Evolutionary conservation across 2,797 vertebrate species (phyloP).

Genomic region (Echiichthys vipera): DNA sequence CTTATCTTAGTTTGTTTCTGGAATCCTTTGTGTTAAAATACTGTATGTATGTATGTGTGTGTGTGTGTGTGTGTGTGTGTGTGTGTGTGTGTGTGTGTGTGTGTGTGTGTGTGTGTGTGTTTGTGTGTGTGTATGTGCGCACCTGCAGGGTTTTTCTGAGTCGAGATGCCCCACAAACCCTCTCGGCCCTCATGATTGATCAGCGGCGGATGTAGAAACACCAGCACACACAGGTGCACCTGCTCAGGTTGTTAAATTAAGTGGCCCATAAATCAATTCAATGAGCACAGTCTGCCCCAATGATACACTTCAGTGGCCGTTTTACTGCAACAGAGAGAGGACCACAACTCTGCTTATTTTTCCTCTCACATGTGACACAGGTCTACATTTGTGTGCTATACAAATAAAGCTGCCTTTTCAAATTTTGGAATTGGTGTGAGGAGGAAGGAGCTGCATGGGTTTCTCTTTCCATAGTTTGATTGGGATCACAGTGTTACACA

Average conservation of each 20-base stretch:
- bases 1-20: slow-evolving; percentile 17
- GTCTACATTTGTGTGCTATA: slow-evolving; percentile 5
- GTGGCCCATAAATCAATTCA: slow-evolving; percentile 78
- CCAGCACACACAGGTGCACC: slow-evolving; percentile 69
- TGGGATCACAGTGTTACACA: slow-evolving; percentile 47
- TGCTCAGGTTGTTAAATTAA: slow-evolving; percentile 78
- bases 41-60: neutral
- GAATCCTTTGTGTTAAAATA: neutral
- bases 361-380: neutral
- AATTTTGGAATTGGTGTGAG: neutral
- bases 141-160: slow-evolving; percentile 58
- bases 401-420: no score
- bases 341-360: neutral
- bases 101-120: neutral
- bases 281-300: slow-evolving; percentile 28
- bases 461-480: neutral
- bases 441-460: neutral
- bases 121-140: slow-evolving; percentile 8
- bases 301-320: slow-evolving; percentile 24
- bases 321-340: slow-evolving; percentile 23
- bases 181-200: slow-evolving; percentile 75
- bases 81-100: neutral
- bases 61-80: neutral
- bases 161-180: slow-evolving; percentile 75
- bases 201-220: slow-evolving; percentile 69